Evolutionary conservation across 2,797 vertebrate species (phyloP), one percentile per base, ranked within the genome.

Genomic region (Valencia hispanica): DNA sequence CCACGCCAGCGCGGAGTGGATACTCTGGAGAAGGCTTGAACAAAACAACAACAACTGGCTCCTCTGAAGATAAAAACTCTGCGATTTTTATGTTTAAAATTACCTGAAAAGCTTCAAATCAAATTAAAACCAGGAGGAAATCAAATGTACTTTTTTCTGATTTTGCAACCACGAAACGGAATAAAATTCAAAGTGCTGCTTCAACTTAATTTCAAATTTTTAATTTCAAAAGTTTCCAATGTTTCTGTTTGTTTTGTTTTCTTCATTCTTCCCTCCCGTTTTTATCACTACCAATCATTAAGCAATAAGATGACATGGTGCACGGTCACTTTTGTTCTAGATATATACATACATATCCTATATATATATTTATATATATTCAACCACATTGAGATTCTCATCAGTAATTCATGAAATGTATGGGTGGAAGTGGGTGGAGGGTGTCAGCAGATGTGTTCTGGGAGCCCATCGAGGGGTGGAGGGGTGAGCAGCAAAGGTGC

Each of bases 401-500:
- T 92, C 91, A 91, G 92, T 77, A 86, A 91, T 90, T 90, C 84
- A 85, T 87, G 88, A 88, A 87, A 84, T 84, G 72, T 91, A 72
- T 75, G 80, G 84, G 80, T 82, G 82, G 75, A 79, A 89, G 87
- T 88, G 85, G 86, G 82, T 77, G 83, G 78, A 88, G 80, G 70
- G 77, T 79, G 88, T 86, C 73, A 81, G 78, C 68, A 79, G 84
- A 83, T 88, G 82, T 88, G 86, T 84, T 92, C 63, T 86, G 72
- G 87, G 84, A 87, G 82, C 74, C 83, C 72, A 59, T 84, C 55
- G 82, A 82, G 48, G 51, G 77, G 88, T 75, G 70, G 87, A 82
- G 73, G 80, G 83, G 75, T 76, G 87, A 68, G 84, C 69, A 68
- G 84, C 69, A 86, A 88, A 93, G 90, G 89, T 91, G 84, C 79